These are phyloP conservation scores for Calosoma granatense DNA, from an alignment of 1,140 invertebrate species.

Conservation along the genomic window DNA sequence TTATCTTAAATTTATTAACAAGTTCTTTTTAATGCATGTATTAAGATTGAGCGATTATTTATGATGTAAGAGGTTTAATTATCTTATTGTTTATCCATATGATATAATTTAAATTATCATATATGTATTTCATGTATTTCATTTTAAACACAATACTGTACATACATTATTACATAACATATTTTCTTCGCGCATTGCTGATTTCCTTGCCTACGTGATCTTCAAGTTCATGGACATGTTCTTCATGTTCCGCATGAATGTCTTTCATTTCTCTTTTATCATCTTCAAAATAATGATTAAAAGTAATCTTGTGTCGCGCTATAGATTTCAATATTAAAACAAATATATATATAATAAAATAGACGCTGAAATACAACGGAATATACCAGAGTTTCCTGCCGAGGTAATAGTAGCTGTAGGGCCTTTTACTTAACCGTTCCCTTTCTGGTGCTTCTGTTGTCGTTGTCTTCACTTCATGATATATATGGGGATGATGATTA, in stretches of 20 bases:
- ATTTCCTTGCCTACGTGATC: slow-evolving; percentile 23
- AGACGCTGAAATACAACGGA: slow-evolving; percentile 74
- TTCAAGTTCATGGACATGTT: slow-evolving; percentile 21
- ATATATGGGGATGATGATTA: slow-evolving; percentile 28
- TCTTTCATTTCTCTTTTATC: slow-evolving; percentile 1
- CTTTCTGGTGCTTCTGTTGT: slow-evolving; percentile 34
- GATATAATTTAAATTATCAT: too few relatives aligned
- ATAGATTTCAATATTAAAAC: slow-evolving; percentile 69
- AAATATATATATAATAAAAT: slow-evolving; percentile 68
- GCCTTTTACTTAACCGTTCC: slow-evolving; percentile 54
- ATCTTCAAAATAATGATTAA: slow-evolving; percentile 26
- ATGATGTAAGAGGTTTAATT: too few relatives aligned
- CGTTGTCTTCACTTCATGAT: slow-evolving; percentile 37
- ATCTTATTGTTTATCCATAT: too few relatives aligned
- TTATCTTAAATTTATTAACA: too few relatives aligned
- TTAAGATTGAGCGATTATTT: too few relatives aligned
- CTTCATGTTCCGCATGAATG: slow-evolving; percentile 1
- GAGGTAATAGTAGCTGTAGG: slow-evolving; percentile 71
- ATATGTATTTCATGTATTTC: too few relatives aligned
- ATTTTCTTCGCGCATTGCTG: slow-evolving; percentile 22
- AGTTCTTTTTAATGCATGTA: too few relatives aligned
- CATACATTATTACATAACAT: slow-evolving; percentile 26
- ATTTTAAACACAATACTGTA: too few relatives aligned
- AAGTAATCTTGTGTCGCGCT: slow-evolving; percentile 58
- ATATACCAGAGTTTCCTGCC: slow-evolving; percentile 73